Base-by-base conservation (phyloP, 2,888 invertebrate species). In the Sturmia bella region DNA sequence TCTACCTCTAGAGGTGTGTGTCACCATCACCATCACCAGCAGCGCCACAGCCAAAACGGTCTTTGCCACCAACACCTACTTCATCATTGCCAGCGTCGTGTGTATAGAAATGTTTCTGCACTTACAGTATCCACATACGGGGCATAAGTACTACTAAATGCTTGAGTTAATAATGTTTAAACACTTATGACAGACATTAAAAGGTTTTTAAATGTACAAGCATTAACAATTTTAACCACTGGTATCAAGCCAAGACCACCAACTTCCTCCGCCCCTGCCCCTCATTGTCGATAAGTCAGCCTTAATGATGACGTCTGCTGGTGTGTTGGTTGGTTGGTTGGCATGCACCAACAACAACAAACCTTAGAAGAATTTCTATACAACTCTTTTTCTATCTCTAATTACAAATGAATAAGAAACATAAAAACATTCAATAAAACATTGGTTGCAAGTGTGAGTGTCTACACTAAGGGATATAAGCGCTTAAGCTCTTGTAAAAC, bases 171-270 rank as follows among this genome's bases (percentile, higher is more conserved):
- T 68, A 32, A 48, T 70, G 54, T 72, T 78, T 78, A 72, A 66
- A 72, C 72, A 72, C 64, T 66, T 66, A 72, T 66, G 72, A 78
- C 70, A 78, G 37, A 57, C 37, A 77, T 64, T 77, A 70, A 77
- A 77, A 72, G 56, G 77, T 70, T 72, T 64, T 64, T 9, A 56
- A 75, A 70, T 1, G 56, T 15, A 63, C 59, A 59, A 21, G 21
- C n/a, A 41, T 39, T 37, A 41, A 61, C 57, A 48, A 59, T 59
- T 50, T 27, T 15, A 32, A 43, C 27, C 7, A 9, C 32, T 32
- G 32, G 6, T 52, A 43, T 37, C 19, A 54, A 54, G 4, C 32
- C 48, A 32, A 61, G 12, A 69, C 61, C n/a, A 68, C 48, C 39
- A 61, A 45, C 17, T 32, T 32, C 19, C 48, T 11, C 66, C 4